phyloP scores from a whole-genome alignment of 2,797 vertebrate species.

The Choloepus didactylus region DNA sequence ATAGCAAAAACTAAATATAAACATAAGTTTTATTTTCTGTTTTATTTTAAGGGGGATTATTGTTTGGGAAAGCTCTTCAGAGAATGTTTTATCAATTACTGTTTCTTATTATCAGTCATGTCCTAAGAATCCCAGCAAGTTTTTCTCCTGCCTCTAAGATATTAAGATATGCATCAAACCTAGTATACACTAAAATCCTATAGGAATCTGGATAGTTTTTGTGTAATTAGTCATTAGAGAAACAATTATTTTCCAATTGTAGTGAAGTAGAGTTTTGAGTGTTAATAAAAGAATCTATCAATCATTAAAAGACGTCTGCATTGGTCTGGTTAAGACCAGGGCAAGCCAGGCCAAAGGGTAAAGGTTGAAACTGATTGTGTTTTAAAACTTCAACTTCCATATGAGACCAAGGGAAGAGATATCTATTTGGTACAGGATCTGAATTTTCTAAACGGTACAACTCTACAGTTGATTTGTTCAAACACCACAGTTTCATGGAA shows the following conservation, averaged over 20 bases:
- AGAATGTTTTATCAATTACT: not conserved
- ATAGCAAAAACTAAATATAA: not conserved
- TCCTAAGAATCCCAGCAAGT: not conserved
- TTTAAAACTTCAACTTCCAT: too few relatives aligned
- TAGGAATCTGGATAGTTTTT: conserved; percentile 17
- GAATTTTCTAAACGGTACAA: too few relatives aligned
- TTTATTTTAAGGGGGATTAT: not conserved
- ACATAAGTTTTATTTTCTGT: not conserved
- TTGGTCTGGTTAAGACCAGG: too few relatives aligned
- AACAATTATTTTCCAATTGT: conserved; percentile 67
- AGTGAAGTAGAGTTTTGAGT: conserved; percentile 46
- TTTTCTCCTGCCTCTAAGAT: not conserved
- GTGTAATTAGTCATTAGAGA: conserved; percentile 35
- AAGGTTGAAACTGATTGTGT: too few relatives aligned
- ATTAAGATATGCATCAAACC: not conserved
- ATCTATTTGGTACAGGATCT: too few relatives aligned
- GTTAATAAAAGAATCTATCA: conserved; percentile 62
- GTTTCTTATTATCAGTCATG: not conserved
- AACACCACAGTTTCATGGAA: too few relatives aligned
- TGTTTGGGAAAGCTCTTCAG: not conserved
- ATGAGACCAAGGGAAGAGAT: too few relatives aligned
- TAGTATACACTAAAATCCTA: not conserved
- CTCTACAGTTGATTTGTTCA: too few relatives aligned
- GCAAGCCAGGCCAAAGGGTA: too few relatives aligned
- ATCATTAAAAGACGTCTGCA: not conserved